Evolutionary conservation across 2,797 vertebrate genomes (phyloP), one percentile per base, ranked within the genome.

Genomic region (Gymnoscopelus braueri): DNA sequence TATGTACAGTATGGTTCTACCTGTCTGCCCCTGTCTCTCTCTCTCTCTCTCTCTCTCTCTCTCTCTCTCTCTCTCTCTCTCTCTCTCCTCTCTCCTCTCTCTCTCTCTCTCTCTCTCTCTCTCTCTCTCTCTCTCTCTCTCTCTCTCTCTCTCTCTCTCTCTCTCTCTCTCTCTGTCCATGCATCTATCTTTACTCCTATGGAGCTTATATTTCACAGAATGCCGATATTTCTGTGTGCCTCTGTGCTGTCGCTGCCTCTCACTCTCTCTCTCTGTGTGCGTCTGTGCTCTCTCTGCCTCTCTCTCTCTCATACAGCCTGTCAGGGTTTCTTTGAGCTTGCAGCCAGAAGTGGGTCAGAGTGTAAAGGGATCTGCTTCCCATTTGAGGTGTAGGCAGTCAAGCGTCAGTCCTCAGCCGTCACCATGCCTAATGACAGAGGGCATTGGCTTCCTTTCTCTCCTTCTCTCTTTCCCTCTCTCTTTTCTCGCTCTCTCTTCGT

Each of bases 281-380:
- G 55, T 15, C 67, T 19, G 19, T 19, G 19, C 19, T 19, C 19
- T 19, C 48, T 72, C 60, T 74, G 50, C 66, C 32, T 65, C 19
- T 56, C 50, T 44, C 60, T 64, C 47, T 50, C 8, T 60, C 15
- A 9, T 60, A n/a, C 71, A 49, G 54, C 53, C 62, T 60, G 63
- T 72, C 52, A 57, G 62, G 26, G 55, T 55, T 79, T 74, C 71
- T 80, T 67, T 68, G 62, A 68, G 74, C 29, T 77, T 63, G 71
- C 63, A 72, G 69, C 39, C 74, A 68, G 64, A 83, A 75, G 53
- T 80, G 58, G 80, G 81, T 83, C 74, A 86, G 69, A 80, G 77
- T 86, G 88, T 79, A 80, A 84, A 82, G 66, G 71, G 72, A 84
- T 84, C 77, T 83, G 67, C 83, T 84, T 87, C 78, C 67, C 53